Evolutionary conservation across 2,113 vertebrate species (phyloP).

Genomic region (Suncus etruscus): DNA sequence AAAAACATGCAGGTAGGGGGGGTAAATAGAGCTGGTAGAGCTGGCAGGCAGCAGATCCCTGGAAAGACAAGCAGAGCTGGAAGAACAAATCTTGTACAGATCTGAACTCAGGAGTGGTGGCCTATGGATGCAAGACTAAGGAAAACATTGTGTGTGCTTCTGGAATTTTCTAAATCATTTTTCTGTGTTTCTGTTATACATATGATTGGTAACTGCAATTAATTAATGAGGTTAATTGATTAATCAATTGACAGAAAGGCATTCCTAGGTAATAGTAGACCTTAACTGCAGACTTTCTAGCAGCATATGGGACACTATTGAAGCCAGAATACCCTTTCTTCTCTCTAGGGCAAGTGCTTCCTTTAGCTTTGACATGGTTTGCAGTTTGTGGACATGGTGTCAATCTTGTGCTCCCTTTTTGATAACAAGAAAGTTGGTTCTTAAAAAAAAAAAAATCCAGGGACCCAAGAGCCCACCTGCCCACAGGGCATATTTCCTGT

Average conservation of each 20-base stretch:
- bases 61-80: neutral
- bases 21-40: neutral
- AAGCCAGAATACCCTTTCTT: neutral
- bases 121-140: neutral
- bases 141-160: too few species aligned
- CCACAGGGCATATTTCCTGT: slow-evolving; percentile 15
- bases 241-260: neutral
- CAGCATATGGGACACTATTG: neutral
- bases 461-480: neutral
- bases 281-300: neutral
- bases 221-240: slow-evolving; percentile 4
- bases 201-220: slow-evolving; percentile 30
- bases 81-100: neutral
- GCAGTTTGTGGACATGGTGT: neutral
- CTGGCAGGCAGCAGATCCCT: neutral
- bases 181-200: neutral
- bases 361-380: neutral
- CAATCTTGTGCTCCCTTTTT: neutral
- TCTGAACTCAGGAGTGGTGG: slow-evolving; percentile 2
- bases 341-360: neutral
- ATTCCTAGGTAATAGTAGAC: neutral
- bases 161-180: neutral
- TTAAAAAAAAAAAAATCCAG: too few species aligned
- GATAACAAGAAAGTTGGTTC: neutral
- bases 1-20: neutral